Evolutionary conservation across 2,797 vertebrate species (phyloP).

Genomic region (Gila robusta): DNA sequence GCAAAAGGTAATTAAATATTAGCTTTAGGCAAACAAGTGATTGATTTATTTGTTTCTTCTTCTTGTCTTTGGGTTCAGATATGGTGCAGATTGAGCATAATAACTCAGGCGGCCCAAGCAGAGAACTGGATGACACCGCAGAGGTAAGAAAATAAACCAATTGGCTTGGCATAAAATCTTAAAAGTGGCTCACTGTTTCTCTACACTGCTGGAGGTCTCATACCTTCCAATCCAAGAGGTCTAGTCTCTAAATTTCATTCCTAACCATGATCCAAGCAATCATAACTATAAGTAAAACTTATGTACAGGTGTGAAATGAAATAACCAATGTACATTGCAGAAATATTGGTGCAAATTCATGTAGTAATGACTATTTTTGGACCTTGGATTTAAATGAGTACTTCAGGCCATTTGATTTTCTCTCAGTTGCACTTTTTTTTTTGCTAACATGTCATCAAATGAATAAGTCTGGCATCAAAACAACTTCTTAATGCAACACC

Average conservation of each 20-base stretch:
- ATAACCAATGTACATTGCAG: not conserved
- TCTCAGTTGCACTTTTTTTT: not conserved
- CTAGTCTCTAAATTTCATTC: not conserved
- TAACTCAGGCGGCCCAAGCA: constrained; percentile 73
- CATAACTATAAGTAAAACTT: not conserved
- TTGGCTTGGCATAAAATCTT: not conserved
- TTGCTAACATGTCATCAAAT: not conserved
- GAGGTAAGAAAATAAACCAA: constrained; percentile 76
- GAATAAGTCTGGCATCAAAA: not conserved
- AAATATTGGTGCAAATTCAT: not conserved
- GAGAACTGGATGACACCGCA: constrained; percentile 81
- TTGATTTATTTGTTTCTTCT: not conserved
- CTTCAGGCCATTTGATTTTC: not conserved
- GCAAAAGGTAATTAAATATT: not conserved
- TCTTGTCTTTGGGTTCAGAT: constrained; percentile 76
- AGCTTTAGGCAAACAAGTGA: not conserved
- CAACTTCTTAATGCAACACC: not conserved
- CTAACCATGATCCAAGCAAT: not conserved
- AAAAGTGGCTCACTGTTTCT: not conserved
- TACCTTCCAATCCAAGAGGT: constrained; percentile 2
- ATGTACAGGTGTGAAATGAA: not conserved
- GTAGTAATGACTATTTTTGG: not conserved
- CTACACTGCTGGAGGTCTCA: not conserved
- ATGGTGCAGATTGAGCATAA: constrained; percentile 89
- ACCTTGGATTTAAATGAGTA: not conserved